phyloP scores from a whole-genome alignment of 2,113 vertebrate species.

The Pipa parva region DNA sequence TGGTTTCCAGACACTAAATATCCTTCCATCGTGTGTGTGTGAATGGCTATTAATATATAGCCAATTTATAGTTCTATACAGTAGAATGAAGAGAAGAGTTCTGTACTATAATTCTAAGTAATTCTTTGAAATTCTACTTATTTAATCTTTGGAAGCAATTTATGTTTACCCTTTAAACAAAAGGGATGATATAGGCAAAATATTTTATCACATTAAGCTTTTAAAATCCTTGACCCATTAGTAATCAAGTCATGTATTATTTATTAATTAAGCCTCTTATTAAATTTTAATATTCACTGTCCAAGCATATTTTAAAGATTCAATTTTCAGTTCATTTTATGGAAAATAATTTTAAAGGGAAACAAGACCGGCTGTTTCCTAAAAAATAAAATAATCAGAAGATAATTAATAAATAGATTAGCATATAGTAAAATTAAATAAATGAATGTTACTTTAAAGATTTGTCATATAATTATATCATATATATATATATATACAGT shows the following conservation, averaged over 20 bases:
- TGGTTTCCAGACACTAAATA: constrained; percentile 7
- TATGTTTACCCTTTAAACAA: constrained; percentile 43
- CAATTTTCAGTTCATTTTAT: constrained; percentile 80
- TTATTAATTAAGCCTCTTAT: constrained; percentile 85
- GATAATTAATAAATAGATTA: too few species aligned
- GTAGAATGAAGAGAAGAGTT: too few species aligned
- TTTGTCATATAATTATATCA: too few species aligned
- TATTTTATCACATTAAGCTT: constrained; percentile 76
- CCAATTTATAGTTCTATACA: neutral
- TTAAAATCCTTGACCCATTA: constrained; percentile 87
- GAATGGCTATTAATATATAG: constrained; percentile 17
- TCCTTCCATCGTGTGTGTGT: neutral
- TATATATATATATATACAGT: too few species aligned
- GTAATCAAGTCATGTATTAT: constrained; percentile 87
- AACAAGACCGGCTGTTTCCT: too few species aligned
- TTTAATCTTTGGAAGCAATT: neutral
- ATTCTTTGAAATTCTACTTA: too few species aligned
- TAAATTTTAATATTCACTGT: constrained; percentile 82
- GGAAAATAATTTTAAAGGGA: constrained; percentile 73
- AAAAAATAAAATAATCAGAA: too few species aligned
- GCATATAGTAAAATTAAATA: too few species aligned
- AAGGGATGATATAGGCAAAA: constrained; percentile 72
- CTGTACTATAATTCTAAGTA: too few species aligned
- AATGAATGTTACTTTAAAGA: too few species aligned
- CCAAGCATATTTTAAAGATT: constrained; percentile 72